Evolutionary conservation across 2,888 invertebrate genomes (phyloP).

Genomic region (Catonia carolina): DNA sequence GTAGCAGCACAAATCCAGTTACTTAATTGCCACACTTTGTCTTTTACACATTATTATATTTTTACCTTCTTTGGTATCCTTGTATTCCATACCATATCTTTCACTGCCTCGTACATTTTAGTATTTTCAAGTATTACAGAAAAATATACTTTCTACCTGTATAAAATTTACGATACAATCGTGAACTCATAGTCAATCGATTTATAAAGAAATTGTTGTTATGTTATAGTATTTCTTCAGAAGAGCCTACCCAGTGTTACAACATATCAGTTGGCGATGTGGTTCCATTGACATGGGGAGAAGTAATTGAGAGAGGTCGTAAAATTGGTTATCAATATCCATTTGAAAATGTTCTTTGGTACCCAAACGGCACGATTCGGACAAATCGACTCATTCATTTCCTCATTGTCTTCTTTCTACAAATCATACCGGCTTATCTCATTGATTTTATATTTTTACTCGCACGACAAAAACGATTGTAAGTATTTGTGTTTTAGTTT

Average conservation of each 20-base stretch:
- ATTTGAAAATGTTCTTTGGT: conserved; percentile 70
- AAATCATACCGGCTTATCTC: conserved; percentile 69
- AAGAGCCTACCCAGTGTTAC: conserved; percentile 41
- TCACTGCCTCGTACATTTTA: too few species aligned
- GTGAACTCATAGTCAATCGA: too few species aligned
- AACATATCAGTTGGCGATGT: conserved; percentile 71
- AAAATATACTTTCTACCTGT: too few species aligned
- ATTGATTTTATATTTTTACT: conserved; percentile 62
- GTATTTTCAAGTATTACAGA: too few species aligned
- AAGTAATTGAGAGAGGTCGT: conserved; percentile 45
- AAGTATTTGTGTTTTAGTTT: conserved; percentile 45
- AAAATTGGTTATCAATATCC: conserved; percentile 60
- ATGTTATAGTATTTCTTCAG: not conserved
- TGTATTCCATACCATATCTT: too few species aligned
- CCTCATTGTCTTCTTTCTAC: conserved; percentile 61
- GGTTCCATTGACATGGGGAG: conserved; percentile 76
- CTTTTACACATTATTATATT: too few species aligned
- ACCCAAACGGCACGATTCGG: conserved; percentile 68
- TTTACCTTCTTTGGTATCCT: too few species aligned
- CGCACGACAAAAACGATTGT: conserved; percentile 71
- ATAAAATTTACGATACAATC: too few species aligned
- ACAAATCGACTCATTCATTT: conserved; percentile 58
- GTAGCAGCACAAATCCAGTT: too few species aligned
- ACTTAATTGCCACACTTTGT: too few species aligned
- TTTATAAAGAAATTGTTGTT: too few species aligned